Base-by-base conservation (phyloP, 1,140 invertebrate species). In the Saccostrea glomerata region DNA sequence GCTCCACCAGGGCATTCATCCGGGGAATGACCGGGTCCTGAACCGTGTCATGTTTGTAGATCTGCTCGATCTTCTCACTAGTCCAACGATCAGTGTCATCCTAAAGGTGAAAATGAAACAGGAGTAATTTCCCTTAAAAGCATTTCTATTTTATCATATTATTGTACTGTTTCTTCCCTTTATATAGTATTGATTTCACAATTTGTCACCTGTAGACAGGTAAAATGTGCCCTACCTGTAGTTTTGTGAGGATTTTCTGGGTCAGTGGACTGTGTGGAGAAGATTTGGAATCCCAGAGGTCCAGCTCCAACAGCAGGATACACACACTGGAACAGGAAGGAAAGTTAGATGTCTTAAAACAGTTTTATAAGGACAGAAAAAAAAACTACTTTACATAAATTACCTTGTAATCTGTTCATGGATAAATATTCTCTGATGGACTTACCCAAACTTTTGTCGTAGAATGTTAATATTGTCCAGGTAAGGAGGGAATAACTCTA, bases 21-120 rank as follows among this genome's bases (percentile, higher is more conserved):
- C 92, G 89, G 23, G 92, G 91, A 25, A 94, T 91, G 1, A 94
- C 92, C 13, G 89, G 60, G 82, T 93, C 92, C 85, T 92, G 91
- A 11, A 92, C 90, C n/a, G 87, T 66, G 82, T 92, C 66, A 58
- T 90, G 88, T 3, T 88, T 58, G 17, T 89, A 54, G 82, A 91
- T 84, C 6, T 87, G 54, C 15, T 84, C 25, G 40, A 92, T 60
- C 30, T 90, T 86, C 6, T 82, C 54, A 7, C 90, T 85, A 40
- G 92, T 91, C 91, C 92, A 94, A 1, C 23, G 13, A 17, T 86
- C 73, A 17, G 90, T 84, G 84, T 92, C 91, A 2, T 83, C 84
- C 90, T 92, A 83, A 23, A 83, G 2, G 17, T 56, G 15, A 23
- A n/a, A 83, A 55, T 83, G 82, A 55, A 23, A 54, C 15, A 11